Evolutionary conservation across 2,888 invertebrate genomes (phyloP).

Genomic region (Terebella lapidaria): DNA sequence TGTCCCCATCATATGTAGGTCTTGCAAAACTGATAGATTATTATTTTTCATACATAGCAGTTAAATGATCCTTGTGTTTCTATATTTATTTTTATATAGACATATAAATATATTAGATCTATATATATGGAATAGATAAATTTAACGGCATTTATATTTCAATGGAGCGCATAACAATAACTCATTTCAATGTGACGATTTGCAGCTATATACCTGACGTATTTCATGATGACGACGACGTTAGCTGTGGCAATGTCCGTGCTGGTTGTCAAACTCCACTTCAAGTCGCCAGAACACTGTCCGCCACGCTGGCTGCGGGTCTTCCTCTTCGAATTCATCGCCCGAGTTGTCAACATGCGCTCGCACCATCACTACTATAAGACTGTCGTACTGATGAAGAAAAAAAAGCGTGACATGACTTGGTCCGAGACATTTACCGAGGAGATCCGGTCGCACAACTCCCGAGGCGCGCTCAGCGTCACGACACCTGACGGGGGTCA

Average conservation of each 20-base stretch:
- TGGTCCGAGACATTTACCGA: slow-evolving; percentile 1
- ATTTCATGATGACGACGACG: slow-evolving; percentile 22
- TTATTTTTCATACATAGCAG: too few species aligned
- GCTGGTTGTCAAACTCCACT: slow-evolving; percentile 7
- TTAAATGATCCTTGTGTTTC: too few species aligned
- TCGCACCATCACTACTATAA: neutral
- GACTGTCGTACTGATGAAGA: neutral
- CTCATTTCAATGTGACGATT: too few species aligned
- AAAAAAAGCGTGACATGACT: slow-evolving; percentile 1
- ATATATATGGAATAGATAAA: too few species aligned
- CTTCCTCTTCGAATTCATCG: slow-evolving; percentile 7
- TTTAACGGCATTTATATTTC: too few species aligned
- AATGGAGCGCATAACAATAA: too few species aligned
- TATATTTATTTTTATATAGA: too few species aligned
- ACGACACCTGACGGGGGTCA: neutral
- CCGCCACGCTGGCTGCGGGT: slow-evolving; percentile 10
- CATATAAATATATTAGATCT: too few species aligned
- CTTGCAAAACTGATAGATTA: too few species aligned
- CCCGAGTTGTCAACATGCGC: slow-evolving; percentile 3
- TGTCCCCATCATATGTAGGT: slow-evolving; percentile 32
- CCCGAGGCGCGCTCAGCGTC: too few species aligned
- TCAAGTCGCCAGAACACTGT: neutral
- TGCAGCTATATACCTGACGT: slow-evolving; percentile 25
- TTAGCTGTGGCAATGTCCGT: slow-evolving; percentile 7
- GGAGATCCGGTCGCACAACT: neutral